These are phyloP conservation scores for Chrysodeixis includens DNA, from an alignment of 2,888 invertebrate genomes.

Conservation along the genomic window DNA sequence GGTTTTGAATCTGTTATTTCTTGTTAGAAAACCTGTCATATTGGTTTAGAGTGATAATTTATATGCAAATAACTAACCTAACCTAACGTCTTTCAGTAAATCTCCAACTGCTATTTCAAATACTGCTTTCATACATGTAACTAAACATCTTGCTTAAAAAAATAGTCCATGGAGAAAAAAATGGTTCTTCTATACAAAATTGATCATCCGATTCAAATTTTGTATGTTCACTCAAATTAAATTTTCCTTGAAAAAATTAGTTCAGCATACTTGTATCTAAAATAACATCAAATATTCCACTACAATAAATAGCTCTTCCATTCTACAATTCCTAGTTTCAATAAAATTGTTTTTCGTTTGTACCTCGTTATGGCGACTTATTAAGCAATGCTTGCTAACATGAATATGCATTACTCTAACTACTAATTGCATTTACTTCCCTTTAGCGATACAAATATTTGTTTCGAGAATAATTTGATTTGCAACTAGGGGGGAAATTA, in stretches of 20 bases:
- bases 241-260: too few species aligned
- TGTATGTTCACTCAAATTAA: too few species aligned
- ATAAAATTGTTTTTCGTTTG: slow-evolving; percentile 37
- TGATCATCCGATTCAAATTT: too few species aligned
- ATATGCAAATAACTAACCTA: not conserved
- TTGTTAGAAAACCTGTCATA: not conserved
- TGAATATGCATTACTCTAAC: slow-evolving; percentile 53
- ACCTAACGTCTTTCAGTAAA: too few species aligned
- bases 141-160: too few species aligned
- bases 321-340: slow-evolving; percentile 17
- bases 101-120: too few species aligned
- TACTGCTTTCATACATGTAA: too few species aligned
- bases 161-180: too few species aligned
- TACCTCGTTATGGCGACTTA: slow-evolving; percentile 36
- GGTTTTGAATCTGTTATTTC: not conserved
- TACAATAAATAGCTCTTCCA: not conserved
- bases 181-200: too few species aligned
- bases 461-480: slow-evolving; percentile 43
- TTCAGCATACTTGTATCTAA: too few species aligned
- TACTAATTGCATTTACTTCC: slow-evolving; percentile 54
- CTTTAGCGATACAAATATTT: slow-evolving; percentile 44
- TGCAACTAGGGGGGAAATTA: not conserved
- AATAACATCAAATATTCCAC: too few species aligned
- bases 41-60: not conserved
- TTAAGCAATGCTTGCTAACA: slow-evolving; percentile 30